These are phyloP conservation scores for Scomber scombrus DNA, from an alignment of 2,113 vertebrate genomes.

Conservation along the genomic window DNA sequence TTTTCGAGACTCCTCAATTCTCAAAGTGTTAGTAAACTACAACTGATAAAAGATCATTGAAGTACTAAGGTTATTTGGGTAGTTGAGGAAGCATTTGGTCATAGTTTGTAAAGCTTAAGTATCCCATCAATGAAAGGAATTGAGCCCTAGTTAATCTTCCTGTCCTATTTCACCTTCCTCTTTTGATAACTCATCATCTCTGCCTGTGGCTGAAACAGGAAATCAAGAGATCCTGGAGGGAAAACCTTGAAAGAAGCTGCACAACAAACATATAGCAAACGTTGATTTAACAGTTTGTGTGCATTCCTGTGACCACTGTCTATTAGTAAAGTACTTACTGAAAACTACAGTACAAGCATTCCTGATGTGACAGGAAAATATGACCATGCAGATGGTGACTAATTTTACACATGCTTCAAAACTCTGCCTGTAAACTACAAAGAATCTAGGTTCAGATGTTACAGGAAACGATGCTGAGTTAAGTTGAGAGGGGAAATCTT, in stretches of 20 bases:
- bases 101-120: background rate
- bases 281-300: background rate
- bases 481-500: background rate
- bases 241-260: background rate
- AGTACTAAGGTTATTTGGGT: too few species aligned
- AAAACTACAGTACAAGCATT: too few species aligned
- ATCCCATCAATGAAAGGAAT: background rate
- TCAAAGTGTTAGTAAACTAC: background rate
- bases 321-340: too few species aligned
- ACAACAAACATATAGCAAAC: background rate
- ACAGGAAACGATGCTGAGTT: background rate
- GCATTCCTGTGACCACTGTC: background rate
- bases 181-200: background rate
- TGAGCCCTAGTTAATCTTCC: constrained; percentile 1
- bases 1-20: background rate
- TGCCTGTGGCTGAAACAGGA: background rate
- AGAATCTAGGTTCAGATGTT: too few species aligned
- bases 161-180: constrained; percentile 2
- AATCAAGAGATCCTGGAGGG: constrained; percentile 1
- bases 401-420: too few species aligned
- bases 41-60: too few species aligned
- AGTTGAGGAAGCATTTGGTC: background rate
- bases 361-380: too few species aligned
- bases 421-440: too few species aligned
- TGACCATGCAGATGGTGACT: too few species aligned